Percentiles rank a stretch among this genome's conserved stretches.
Evolutionary conservation across 2,113 vertebrate genomes (phyloP).

Genomic region (Leptobrachium leishanense): DNA sequence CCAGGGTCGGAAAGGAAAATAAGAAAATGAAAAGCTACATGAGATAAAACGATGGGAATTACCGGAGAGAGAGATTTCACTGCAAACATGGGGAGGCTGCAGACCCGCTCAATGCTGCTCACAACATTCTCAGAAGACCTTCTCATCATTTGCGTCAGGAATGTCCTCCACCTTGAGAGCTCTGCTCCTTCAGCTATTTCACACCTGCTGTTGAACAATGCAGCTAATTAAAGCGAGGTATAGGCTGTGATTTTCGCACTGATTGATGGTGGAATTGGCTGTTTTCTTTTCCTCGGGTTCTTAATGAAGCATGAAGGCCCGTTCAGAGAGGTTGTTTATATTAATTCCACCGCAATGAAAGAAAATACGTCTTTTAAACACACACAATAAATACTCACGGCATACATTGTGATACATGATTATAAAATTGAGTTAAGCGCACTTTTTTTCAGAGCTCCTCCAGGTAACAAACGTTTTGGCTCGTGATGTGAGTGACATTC

Average conservation of each 20-base stretch:
- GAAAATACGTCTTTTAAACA: too few species aligned
- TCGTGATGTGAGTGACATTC: too few species aligned
- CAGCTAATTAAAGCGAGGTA: constrained; percentile 16
- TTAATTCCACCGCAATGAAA: too few species aligned
- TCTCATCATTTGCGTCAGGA: background rate
- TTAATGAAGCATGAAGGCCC: constrained; percentile 14
- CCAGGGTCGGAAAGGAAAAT: background rate
- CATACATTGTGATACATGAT: too few species aligned
- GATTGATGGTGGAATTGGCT: constrained; percentile 8
- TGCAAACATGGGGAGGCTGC: background rate
- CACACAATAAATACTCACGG: too few species aligned
- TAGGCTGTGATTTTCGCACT: background rate
- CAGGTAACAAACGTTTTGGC: too few species aligned
- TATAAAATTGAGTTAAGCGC: too few species aligned
- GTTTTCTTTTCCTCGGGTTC: constrained; percentile 7
- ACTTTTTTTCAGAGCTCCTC: too few species aligned
- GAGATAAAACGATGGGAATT: background rate
- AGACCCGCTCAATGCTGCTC: background rate
- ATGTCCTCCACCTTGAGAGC: constrained; percentile 20
- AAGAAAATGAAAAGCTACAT: too few species aligned
- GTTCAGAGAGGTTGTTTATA: constrained; percentile 1
- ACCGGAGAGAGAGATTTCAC: too few species aligned
- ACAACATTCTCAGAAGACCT: background rate
- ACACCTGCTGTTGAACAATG: constrained; percentile 26
- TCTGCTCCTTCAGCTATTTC: constrained; percentile 3